Percentiles rank a stretch among this genome's conserved stretches.
Conservation (phyloP, 2,797 vertebrate species). For the Phoeniculus purpureus region DNA sequence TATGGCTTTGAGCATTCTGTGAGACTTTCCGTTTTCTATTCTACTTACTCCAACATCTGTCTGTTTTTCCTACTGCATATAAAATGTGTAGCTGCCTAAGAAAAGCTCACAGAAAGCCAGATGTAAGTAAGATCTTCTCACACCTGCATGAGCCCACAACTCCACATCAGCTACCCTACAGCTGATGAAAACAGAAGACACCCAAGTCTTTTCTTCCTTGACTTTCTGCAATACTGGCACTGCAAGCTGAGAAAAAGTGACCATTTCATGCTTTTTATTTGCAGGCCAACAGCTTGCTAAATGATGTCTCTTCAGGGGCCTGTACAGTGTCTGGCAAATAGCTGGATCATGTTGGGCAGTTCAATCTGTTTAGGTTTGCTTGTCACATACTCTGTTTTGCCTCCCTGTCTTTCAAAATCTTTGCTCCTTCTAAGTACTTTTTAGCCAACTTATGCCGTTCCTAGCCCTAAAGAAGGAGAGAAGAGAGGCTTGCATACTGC, state of each 20-base stretch:
- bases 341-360: not conserved
- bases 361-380: not conserved
- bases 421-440: not conserved
- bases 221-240: not conserved
- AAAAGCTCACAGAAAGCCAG: not conserved
- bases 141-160: not conserved
- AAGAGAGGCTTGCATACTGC: not conserved
- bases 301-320: not conserved
- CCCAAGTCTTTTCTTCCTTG: not conserved
- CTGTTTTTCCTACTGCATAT: constrained; percentile 18
- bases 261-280: not conserved
- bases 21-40: not conserved
- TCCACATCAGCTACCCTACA: not conserved
- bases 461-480: not conserved
- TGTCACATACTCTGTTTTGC: not conserved
- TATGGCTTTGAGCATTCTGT: constrained; percentile 1
- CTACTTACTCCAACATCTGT: constrained; percentile 21
- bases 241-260: not conserved
- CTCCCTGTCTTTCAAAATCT: not conserved
- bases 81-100: not conserved
- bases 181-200: not conserved
- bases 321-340: not conserved
- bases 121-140: not conserved
- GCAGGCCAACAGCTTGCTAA: not conserved
- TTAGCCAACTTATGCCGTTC: not conserved